Evolutionary conservation across 2,797 vertebrate species (phyloP).

Genomic region (Perodicticus potto): DNA sequence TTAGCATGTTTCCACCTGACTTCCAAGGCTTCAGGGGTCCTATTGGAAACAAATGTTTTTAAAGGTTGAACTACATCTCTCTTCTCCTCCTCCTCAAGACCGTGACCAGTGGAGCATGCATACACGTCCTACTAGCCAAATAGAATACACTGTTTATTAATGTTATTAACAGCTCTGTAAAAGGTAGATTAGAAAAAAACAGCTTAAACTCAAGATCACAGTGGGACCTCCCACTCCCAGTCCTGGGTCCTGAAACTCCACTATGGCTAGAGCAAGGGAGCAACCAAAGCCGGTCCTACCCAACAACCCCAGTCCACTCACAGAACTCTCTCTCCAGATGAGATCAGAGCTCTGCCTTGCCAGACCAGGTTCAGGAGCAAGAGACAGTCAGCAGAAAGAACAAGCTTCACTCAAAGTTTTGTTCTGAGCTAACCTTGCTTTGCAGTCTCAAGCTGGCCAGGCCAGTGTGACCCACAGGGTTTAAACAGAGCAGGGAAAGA

Average conservation of each 20-base stretch:
- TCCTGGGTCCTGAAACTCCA: neutral
- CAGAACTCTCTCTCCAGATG: neutral
- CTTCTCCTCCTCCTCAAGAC: neutral
- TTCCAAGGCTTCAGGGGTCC: neutral
- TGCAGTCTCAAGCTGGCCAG: neutral
- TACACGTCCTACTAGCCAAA: slow-evolving; percentile 11
- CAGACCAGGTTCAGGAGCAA: neutral
- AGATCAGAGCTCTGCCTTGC: neutral
- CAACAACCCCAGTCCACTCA: neutral
- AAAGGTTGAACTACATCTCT: neutral
- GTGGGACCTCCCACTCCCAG: neutral
- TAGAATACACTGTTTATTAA: neutral
- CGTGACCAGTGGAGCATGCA: neutral
- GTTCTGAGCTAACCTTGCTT: neutral
- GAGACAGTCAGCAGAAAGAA: neutral
- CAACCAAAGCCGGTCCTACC: neutral
- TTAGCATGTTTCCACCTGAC: neutral
- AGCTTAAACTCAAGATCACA: neutral
- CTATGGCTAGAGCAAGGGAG: neutral
- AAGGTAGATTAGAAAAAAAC: slow-evolving; percentile 35
- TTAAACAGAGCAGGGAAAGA: neutral
- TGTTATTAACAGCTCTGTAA: neutral
- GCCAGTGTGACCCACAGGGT: neutral
- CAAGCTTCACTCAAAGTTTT: neutral
- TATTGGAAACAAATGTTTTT: neutral